Conservation (phyloP, 2,888 invertebrate genomes). For the Stictocephala bisonia region DNA sequence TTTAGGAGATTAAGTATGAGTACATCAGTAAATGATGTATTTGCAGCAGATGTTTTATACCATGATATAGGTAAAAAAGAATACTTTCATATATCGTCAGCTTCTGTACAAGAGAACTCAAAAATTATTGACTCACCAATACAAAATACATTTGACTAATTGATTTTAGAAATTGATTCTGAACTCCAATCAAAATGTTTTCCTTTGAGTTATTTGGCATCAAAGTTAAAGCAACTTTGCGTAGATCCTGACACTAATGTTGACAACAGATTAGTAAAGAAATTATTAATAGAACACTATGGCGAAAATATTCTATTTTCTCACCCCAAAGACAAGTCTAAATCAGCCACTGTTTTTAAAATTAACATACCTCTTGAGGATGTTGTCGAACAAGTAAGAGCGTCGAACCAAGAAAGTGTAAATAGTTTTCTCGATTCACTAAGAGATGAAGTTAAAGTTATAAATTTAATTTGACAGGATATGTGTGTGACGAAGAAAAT, state of each 20-base stretch:
- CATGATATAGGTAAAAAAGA: constrained; percentile 28
- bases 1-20: constrained; percentile 25
- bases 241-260: not conserved
- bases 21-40: constrained; percentile 25
- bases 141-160: not conserved
- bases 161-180: constrained; percentile 17
- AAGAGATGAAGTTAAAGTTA: constrained; percentile 17
- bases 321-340: constrained; percentile 17
- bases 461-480: constrained; percentile 18
- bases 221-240: constrained; percentile 1
- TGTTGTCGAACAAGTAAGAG: not conserved
- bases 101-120: not conserved
- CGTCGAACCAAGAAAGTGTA: not conserved
- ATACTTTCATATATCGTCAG: not conserved
- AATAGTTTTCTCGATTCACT: not conserved
- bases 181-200: constrained; percentile 21
- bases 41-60: constrained; percentile 19
- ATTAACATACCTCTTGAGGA: constrained; percentile 10
- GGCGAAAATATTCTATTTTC: constrained; percentile 14
- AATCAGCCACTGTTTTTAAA: constrained; percentile 17
- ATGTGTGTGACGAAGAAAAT: constrained; percentile 18
- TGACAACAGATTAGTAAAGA: constrained; percentile 8
- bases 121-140: not conserved
- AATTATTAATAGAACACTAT: constrained; percentile 20
- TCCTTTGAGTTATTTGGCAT: not conserved